These are phyloP conservation scores for Aleiodes alternator DNA, from an alignment of 2,888 invertebrate genomes.

Conservation along the genomic window DNA sequence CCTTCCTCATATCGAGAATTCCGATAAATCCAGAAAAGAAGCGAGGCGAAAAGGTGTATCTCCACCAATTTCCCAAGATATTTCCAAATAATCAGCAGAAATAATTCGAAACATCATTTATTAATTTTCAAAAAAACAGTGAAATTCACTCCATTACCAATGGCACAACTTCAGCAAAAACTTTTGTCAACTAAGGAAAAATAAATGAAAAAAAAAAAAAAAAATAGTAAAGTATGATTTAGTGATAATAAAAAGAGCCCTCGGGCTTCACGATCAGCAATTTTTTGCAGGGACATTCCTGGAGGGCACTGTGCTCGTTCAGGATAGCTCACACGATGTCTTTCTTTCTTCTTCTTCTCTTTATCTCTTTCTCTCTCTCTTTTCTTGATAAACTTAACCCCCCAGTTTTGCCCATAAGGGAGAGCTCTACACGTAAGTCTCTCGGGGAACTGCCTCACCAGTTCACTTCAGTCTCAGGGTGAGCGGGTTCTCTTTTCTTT, in stretches of 20 bases:
- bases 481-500: constrained; percentile 42
- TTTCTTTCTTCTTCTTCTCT: constrained; percentile 10
- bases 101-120: too few species aligned
- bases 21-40: too few species aligned
- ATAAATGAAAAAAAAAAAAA: not conserved
- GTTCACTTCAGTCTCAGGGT: constrained; percentile 44
- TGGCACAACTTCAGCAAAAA: too few species aligned
- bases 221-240: constrained; percentile 6
- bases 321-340: constrained; percentile 21
- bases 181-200: not conserved
- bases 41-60: too few species aligned
- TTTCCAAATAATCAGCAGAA: too few species aligned
- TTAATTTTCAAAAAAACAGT: too few species aligned
- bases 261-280: constrained; percentile 15
- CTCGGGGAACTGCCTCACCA: constrained; percentile 35
- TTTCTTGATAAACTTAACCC: constrained; percentile 31
- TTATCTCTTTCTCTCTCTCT: constrained; percentile 9
- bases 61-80: too few species aligned
- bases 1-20: too few species aligned
- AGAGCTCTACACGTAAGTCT: constrained; percentile 26
- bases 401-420: constrained; percentile 33
- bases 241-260: constrained; percentile 18
- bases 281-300: constrained; percentile 23
- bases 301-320: not conserved
- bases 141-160: too few species aligned